Base-by-base conservation (phyloP, 1,140 invertebrate species). In the Temnothorax longispinosus region DNA sequence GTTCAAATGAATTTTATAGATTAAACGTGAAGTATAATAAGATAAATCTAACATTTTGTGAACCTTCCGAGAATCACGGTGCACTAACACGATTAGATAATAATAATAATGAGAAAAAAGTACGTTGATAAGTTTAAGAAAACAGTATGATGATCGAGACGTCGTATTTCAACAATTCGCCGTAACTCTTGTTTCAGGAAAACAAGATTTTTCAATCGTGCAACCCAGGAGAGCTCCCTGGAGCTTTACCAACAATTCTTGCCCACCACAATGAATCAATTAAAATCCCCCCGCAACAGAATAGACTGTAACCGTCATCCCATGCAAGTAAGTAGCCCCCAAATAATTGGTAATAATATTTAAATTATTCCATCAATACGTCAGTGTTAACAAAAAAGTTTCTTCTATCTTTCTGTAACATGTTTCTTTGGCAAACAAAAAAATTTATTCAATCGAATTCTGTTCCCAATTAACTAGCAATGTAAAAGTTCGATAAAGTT, bases 201-300 rank as follows among this genome's bases (percentile, higher is more conserved):
- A 81, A n/a, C 35, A 27, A 58, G 60, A 64, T 78, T 80, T 54
- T 56, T 67, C 8, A 69, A 41, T n/a, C 65, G 78, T 44, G 11
- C 32, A 13, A 27, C 41, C n/a, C 75, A 44, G 3, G 15, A 77
- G 2, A 64, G 27, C 0, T 35, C 75, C 1, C 18, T 77, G 41
- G 41, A 77, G 0, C 35, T 80, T 54, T 52, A 69, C 15, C 62
- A 80, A 18, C 13, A 41, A 41, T 35, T 67, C n/a, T 38, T 80
- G 44, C 47, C 60, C 35, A 11, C n/a, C 35, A 47, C 60, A 3
- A 80, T 69, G 62, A 56, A 69, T 71, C 77, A 54, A 54, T 54
- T 47, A 13, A 81, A 56, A 69, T 27, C 35, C 54, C 50, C 76
- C 7, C 76, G 47, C 21, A 71, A 41, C n/a, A 44, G 32, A 50